Evolutionary conservation across 2,797 vertebrate genomes (phyloP).

Genomic region (Percopsis omiscomaycus): DNA sequence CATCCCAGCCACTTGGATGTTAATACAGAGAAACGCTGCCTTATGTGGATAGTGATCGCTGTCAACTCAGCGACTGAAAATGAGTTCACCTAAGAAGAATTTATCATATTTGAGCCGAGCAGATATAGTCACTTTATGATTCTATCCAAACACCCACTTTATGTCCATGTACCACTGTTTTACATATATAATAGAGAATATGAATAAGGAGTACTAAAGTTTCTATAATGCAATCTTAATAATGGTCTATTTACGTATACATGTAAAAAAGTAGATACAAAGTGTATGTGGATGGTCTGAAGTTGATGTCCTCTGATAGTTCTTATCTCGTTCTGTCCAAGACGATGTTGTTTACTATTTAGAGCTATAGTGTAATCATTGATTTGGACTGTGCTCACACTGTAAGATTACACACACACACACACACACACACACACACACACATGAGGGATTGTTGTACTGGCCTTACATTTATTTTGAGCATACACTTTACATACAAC

Average conservation of each 20-base stretch:
- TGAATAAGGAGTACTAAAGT: not conserved
- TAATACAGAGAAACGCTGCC: constrained; percentile 51
- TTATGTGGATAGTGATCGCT: constrained; percentile 54
- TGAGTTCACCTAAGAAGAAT: constrained; percentile 40
- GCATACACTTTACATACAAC: constrained; percentile 55
- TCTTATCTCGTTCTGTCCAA: constrained; percentile 16
- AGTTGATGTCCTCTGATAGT: constrained; percentile 20
- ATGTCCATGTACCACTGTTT: not conserved
- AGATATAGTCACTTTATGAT: constrained; percentile 37
- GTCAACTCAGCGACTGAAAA: constrained; percentile 38
- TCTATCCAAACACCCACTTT: constrained; percentile 29
- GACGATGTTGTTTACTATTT: constrained; percentile 36
- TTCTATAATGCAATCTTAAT: constrained; percentile 5
- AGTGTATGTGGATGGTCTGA: constrained; percentile 11
- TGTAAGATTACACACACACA: constrained; percentile 18
- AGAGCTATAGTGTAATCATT: constrained; percentile 24
- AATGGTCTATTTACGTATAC: constrained; percentile 3
- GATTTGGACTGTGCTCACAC: constrained; percentile 38
- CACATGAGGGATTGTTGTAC: constrained; percentile 53
- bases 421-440: too few species aligned
- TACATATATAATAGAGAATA: constrained; percentile 3
- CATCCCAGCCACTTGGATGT: constrained; percentile 36
- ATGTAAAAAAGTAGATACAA: not conserved
- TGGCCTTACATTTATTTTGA: constrained; percentile 61
- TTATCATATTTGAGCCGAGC: constrained; percentile 45